A percentile compares a stretch with the other conserved stretches of the same genome.
phyloP scores from a whole-genome alignment of 2,888 invertebrate species.

The Cepaea hortensis region DNA sequence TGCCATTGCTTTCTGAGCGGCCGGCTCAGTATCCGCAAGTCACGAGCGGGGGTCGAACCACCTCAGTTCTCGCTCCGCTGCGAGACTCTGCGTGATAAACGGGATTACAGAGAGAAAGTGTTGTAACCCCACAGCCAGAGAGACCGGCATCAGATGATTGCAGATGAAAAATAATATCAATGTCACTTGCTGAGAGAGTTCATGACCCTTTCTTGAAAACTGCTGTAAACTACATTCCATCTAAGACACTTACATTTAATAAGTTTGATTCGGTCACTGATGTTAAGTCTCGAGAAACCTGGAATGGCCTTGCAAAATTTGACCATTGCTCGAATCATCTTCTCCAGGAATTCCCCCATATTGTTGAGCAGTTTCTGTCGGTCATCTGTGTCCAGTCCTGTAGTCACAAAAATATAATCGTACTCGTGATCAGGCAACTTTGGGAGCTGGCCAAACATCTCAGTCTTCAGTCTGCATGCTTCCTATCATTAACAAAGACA shows the following conservation, averaged over 20 bases:
- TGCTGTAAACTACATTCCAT: neutral
- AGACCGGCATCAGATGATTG: no score
- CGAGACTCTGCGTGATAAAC: no score
- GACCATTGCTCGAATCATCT: conserved; percentile 32
- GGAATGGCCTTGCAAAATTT: conserved; percentile 38
- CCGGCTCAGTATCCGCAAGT: no score
- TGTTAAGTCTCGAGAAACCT: conserved; percentile 21
- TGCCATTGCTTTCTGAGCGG: no score
- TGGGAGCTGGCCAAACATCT: conserved; percentile 45
- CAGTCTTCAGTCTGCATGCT: conserved; percentile 26
- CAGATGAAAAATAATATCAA: no score
- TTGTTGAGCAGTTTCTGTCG: conserved; percentile 9
- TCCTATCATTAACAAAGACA: conserved; percentile 30
- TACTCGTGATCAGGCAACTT: conserved; percentile 47
- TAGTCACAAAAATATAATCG: conserved; percentile 43
- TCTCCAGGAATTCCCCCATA: conserved; percentile 3
- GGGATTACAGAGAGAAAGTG: no score
- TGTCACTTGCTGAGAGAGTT: no score
- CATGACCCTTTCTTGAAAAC: no score
- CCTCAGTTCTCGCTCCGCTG: no score
- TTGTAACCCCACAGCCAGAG: no score
- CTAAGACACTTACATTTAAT: conserved; percentile 36
- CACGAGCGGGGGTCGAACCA: no score
- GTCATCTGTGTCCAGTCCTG: conserved; percentile 49
- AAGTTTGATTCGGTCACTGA: conserved; percentile 21